These are phyloP conservation scores for Notospermus geniculatus DNA, from an alignment of 1,140 invertebrate genomes.

Conservation along the genomic window DNA sequence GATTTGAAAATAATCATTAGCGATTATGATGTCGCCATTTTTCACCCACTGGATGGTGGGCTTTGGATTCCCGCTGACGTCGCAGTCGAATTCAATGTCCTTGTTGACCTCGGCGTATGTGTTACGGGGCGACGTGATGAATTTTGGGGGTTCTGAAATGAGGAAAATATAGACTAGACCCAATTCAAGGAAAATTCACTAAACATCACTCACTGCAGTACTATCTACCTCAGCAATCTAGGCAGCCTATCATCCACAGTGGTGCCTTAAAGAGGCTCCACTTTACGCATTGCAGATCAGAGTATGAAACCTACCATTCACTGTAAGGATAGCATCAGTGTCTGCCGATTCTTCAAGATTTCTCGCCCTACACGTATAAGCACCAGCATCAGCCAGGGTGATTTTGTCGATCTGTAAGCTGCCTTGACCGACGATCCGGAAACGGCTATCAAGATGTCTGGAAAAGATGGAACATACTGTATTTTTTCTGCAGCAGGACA, in stretches of 20 bases:
- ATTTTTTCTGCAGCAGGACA: too few species aligned
- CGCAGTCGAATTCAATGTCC: constrained; percentile 84
- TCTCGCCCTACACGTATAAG: constrained; percentile 89
- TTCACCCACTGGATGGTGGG: constrained; percentile 87
- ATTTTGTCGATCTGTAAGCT: constrained; percentile 74
- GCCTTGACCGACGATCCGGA: constrained; percentile 62
- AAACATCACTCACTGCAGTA: too few species aligned
- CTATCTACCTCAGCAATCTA: too few species aligned
- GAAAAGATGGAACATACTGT: too few species aligned
- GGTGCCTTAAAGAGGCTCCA: too few species aligned
- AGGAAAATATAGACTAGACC: neutral
- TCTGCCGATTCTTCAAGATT: constrained; percentile 87
- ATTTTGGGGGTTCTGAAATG: constrained; percentile 74
- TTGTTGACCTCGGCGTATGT: constrained; percentile 73
- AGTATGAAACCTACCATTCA: constrained; percentile 76
- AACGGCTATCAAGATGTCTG: constrained; percentile 10
- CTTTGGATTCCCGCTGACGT: constrained; percentile 77
- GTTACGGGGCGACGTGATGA: constrained; percentile 70
- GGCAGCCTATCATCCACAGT: too few species aligned
- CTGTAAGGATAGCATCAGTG: constrained; percentile 74
- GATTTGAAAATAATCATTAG: constrained; percentile 84
- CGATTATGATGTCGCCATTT: constrained; percentile 83
- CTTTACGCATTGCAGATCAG: too few species aligned
- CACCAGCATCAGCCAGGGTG: constrained; percentile 77
- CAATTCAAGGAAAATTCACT: too few species aligned